Evolutionary conservation across 2,797 vertebrate genomes (phyloP), one percentile per base, ranked within the genome.

Genomic region (Champsocephalus esox): DNA sequence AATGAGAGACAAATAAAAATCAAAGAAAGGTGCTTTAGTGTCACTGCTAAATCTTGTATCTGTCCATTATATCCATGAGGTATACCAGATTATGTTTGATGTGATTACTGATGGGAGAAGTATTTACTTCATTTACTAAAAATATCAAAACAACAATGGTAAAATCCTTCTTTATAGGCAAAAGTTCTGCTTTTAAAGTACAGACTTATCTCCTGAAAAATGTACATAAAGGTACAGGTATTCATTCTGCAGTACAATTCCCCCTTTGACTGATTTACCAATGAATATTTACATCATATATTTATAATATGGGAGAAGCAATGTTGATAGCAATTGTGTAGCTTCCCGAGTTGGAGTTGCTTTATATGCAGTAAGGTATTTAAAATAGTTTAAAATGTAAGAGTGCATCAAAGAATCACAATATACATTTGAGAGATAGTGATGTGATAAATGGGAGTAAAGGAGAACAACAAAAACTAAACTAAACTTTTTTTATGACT

Each of bases 1-100:
- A 92, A 90, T 87, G 89, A 90, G 79, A 88, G 88, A 79, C 44
- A 28, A 90, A 92, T 92, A 90, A 93, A 77, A 84, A 67, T 73
- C 17, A 67, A 84, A 80, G 57, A 88, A 86, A 81, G 66, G 77
- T 63, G 58, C 45, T 70, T 79, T 43, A 28, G 59, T 78, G 75
- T 85, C 75, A 24, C 5, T 79, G 44, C n/a, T 66, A 24, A n/a
- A 48, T 65, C 45, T 46, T 56, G n/a, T n/a, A 67, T 41, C 43
- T 41, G 2, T 54, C 17, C 2, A 1, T 69, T 24, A 45, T 8
- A 7, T 38, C 34, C 34, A 38, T 38, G 34, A 38, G 8, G 8
- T 38, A 56, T 45, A 6, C 38, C 21, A 5, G 9, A 41, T 69
- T 38, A 12, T 43, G 21, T 66, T 0, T 50, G 19, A 59, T 43